A percentile compares a stretch with the other conserved stretches of the same genome.
Conservation (phyloP, 2,888 invertebrate species). For the Drosophila koepferae region DNA sequence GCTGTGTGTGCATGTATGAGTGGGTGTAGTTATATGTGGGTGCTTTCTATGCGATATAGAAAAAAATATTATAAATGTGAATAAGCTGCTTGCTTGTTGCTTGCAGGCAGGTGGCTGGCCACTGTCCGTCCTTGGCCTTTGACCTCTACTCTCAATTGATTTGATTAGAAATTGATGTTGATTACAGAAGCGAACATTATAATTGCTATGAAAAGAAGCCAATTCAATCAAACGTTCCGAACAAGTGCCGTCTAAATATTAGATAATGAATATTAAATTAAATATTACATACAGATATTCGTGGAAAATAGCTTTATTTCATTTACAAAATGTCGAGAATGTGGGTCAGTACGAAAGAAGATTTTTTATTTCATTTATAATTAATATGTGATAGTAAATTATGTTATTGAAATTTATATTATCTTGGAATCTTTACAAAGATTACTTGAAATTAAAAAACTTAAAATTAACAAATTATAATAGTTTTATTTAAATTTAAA, state of each 20-base stretch:
- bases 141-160: slow-evolving; percentile 36
- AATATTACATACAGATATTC: neutral
- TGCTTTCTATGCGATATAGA: slow-evolving; percentile 58
- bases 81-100: slow-evolving; percentile 60
- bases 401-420: neutral
- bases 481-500: too few relatives aligned
- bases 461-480: too few relatives aligned
- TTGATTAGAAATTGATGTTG: slow-evolving; percentile 62
- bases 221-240: neutral
- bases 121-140: slow-evolving; percentile 40
- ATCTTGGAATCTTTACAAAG: too few relatives aligned
- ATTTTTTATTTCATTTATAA: neutral
- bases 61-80: slow-evolving; percentile 65
- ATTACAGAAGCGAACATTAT: slow-evolving; percentile 33
- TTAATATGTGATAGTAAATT: neutral
- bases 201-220: slow-evolving; percentile 46
- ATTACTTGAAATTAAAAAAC: too few relatives aligned
- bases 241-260: too few relatives aligned
- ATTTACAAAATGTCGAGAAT: neutral
- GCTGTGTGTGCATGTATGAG: slow-evolving; percentile 13
- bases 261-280: too few relatives aligned
- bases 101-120: slow-evolving; percentile 20
- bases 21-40: slow-evolving; percentile 36
- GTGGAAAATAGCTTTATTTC: neutral
- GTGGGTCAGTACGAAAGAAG: slow-evolving; percentile 1